Percentiles rank a stretch among this genome's conserved stretches.
Evolutionary conservation across 2,113 vertebrate species (phyloP).

Genomic region (Sinosuthora webbiana): DNA sequence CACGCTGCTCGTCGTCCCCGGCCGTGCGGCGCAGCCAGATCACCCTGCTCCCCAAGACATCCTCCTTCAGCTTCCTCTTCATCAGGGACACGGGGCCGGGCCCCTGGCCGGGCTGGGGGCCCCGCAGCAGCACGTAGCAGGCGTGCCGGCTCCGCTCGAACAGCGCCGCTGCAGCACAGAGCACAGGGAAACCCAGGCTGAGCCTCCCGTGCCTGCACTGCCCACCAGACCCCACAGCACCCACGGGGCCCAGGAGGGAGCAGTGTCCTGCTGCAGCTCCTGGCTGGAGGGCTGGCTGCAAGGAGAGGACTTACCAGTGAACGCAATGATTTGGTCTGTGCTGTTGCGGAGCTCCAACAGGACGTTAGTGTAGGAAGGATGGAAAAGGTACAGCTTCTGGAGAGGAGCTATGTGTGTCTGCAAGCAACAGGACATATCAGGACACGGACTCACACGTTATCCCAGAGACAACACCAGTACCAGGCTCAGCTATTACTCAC

Average conservation of each 20-base stretch:
- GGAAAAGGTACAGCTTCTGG: slow-evolving; percentile 83
- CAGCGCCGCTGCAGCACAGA: slow-evolving; percentile 72
- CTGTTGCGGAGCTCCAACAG: slow-evolving; percentile 81
- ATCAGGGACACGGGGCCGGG: slow-evolving; percentile 75
- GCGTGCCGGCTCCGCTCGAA: slow-evolving; percentile 89
- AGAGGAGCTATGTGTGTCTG: background rate
- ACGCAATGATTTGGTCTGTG: slow-evolving; percentile 76
- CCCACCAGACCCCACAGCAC: background rate
- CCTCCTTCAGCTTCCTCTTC: slow-evolving; percentile 86
- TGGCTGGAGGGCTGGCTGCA: background rate
- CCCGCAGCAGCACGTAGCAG: slow-evolving; percentile 84
- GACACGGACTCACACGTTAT: rapidly evolving
- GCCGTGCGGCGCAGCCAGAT: slow-evolving; percentile 53
- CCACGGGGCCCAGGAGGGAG: background rate
- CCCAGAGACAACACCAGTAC: background rate
- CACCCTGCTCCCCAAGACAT: slow-evolving; percentile 71
- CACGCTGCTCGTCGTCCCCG: slow-evolving; percentile 57
- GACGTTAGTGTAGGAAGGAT: slow-evolving; percentile 76
- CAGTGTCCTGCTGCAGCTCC: background rate
- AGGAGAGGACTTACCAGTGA: slow-evolving; percentile 73
- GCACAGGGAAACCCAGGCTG: background rate
- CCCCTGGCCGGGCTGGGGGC: slow-evolving; percentile 25
- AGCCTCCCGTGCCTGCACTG: background rate
- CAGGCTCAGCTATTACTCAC: background rate
- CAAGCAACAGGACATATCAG: background rate